Conservation (phyloP, 2,888 invertebrate genomes). For the Phrixothrix hirtus region DNA sequence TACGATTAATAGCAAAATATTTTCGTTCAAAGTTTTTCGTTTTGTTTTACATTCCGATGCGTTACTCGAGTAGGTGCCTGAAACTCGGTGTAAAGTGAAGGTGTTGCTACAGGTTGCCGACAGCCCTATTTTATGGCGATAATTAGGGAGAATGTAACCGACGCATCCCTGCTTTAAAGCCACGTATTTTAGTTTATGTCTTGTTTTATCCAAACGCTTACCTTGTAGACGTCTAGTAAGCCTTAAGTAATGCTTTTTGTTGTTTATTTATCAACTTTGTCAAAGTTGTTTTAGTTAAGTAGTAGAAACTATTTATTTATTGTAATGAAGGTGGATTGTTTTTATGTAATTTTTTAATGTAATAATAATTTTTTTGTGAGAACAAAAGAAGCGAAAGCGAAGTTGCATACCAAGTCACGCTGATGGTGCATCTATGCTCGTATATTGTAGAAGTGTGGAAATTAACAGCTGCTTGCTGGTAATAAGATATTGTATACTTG, state of each 20-base stretch:
- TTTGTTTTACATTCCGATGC: constrained; percentile 22
- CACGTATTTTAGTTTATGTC: constrained; percentile 24
- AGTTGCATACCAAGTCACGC: constrained; percentile 28
- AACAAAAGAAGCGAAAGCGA: too few relatives aligned
- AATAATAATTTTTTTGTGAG: too few relatives aligned
- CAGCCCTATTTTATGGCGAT: constrained; percentile 47
- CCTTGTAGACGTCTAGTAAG: constrained; percentile 2
- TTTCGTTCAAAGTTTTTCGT: constrained; percentile 19
- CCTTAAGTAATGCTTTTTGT: neutral
- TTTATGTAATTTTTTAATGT: too few relatives aligned
- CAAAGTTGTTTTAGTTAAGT: too few relatives aligned
- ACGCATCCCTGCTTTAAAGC: constrained; percentile 40
- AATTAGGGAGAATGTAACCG: constrained; percentile 48
- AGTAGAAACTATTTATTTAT: too few relatives aligned
- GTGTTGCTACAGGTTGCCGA: constrained; percentile 45
- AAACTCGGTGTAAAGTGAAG: constrained; percentile 37
- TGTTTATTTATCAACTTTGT: too few relatives aligned
- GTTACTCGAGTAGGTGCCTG: constrained; percentile 20
- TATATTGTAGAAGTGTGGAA: constrained; percentile 45
- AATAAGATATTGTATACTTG: constrained; percentile 48
- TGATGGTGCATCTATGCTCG: constrained; percentile 28
- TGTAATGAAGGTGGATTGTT: too few relatives aligned
- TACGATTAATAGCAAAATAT: constrained; percentile 26
- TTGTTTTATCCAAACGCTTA: constrained; percentile 17
- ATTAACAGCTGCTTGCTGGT: constrained; percentile 49